Evolutionary conservation across 2,113 vertebrate genomes (phyloP), one percentile per base, ranked within the genome.

Genomic region (Butorides virescens): DNA sequence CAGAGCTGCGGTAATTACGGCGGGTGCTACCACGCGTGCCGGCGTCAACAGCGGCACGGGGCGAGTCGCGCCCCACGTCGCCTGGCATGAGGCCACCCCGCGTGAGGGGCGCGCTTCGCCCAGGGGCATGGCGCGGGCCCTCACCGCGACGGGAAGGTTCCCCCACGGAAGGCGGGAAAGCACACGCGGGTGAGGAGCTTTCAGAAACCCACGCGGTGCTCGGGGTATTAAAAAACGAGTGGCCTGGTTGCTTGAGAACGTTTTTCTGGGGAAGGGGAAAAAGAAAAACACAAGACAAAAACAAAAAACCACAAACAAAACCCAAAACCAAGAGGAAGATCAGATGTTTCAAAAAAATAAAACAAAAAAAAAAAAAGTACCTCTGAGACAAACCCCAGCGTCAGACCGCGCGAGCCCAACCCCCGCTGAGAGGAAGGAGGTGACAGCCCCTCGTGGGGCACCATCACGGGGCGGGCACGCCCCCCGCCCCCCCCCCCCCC

Each of bases 1-100:
- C 36, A 3, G 11, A 0, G 29, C 25, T 8, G 47, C 36, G 0
- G 26, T 56, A 23, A 7, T 53, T 27, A n/a, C 46, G 0, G 26
- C 11, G 17, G 80, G 58, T 10, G 55, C 66, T 20, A 4, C 76
- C 50, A 29, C 10, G 15, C 10, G 56, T 11, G 30, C n/a, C 5
- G 13, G 10, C 6, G 4, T 30, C 15, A 58, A 47, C 62, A 80
- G 34, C 49, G 32, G 3, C 2, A 3, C 5, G 7, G 49, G 55
- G 44, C 36, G 2, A 7, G 34, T 1, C 18, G 7, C 46, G 10
- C 11, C 26, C 27, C 11, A 7, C 18, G 11, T 8, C 8, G 23
- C 16, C 13, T 15, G 19, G 6, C 58, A 22, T 16, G 2, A 39
- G 34, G 52, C 49, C 5, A 1, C 6, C 7, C 67, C 18, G 8